Percentiles rank a stretch among this genome's conserved stretches.
Conservation (phyloP, 2,113 vertebrate genomes). For the Actenoides hombroni region DNA sequence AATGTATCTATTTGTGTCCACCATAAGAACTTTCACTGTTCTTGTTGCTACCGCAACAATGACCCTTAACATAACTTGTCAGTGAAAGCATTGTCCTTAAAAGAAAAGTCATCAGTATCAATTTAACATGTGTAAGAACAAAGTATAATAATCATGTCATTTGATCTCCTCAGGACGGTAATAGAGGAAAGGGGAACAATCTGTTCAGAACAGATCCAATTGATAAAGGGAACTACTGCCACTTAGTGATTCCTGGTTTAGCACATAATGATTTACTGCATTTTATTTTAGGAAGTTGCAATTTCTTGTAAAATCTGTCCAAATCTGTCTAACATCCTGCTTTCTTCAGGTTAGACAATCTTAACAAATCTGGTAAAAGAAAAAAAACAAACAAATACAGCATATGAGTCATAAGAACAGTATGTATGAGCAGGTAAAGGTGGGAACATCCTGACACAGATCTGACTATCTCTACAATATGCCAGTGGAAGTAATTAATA, state of each 20-base stretch:
- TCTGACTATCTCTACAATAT: neutral
- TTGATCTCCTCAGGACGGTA: neutral
- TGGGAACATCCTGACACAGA: neutral
- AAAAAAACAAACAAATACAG: neutral
- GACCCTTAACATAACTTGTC: neutral
- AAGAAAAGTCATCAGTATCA: neutral
- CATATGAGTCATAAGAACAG: neutral
- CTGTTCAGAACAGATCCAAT: neutral
- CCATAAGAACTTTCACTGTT: neutral
- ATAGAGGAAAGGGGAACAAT: neutral
- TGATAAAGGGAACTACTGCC: neutral
- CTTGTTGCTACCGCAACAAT: neutral
- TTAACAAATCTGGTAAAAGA: neutral
- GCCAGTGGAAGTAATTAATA: neutral
- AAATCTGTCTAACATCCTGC: conserved; percentile 16
- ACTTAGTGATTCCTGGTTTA: neutral
- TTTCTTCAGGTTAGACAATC: conserved; percentile 24
- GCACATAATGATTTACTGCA: neutral
- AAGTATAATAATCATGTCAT: neutral
- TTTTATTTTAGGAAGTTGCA: neutral
- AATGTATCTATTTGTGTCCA: neutral
- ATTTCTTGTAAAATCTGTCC: neutral
- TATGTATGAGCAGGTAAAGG: neutral
- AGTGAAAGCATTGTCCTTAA: neutral
- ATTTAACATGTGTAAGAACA: neutral